These are phyloP conservation scores for Caenorhabditis wallacei DNA, from an alignment of 2,888 invertebrate species.

Conservation along the genomic window DNA sequence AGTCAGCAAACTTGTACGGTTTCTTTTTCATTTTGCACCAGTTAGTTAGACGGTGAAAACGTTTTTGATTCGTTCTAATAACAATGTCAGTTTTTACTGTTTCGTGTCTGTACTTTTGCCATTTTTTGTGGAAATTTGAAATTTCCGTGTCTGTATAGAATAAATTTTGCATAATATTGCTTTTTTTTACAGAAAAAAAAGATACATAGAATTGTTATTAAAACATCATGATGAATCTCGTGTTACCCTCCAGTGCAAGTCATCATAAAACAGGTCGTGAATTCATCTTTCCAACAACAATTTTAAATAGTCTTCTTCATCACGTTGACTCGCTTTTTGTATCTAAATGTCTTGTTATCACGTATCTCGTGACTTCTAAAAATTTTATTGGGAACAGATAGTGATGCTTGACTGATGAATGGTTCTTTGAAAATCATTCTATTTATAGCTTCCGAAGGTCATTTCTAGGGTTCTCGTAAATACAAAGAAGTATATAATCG, in stretches of 20 bases:
- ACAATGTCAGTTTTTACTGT: background rate
- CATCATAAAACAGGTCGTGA: too few relatives aligned
- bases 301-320: too few relatives aligned
- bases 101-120: constrained; percentile 49
- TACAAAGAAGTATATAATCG: background rate
- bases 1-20: constrained; percentile 56
- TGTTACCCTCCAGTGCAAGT: too few relatives aligned
- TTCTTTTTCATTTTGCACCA: constrained; percentile 25
- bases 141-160: constrained; percentile 34
- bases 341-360: too few relatives aligned
- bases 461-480: background rate
- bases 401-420: background rate
- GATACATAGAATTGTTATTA: too few relatives aligned
- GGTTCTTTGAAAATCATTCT: constrained; percentile 11
- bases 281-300: too few relatives aligned
- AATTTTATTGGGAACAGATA: background rate
- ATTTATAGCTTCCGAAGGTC: background rate
- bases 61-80: background rate
- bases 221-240: too few relatives aligned
- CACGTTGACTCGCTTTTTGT: too few relatives aligned
- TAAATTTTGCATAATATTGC: constrained; percentile 31
- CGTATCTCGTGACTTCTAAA: constrained; percentile 23
- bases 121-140: background rate
- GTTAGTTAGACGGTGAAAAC: background rate
- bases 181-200: background rate